Evolutionary conservation across 2,888 invertebrate species (phyloP).

Genomic region (Callyntrura sp.): DNA sequence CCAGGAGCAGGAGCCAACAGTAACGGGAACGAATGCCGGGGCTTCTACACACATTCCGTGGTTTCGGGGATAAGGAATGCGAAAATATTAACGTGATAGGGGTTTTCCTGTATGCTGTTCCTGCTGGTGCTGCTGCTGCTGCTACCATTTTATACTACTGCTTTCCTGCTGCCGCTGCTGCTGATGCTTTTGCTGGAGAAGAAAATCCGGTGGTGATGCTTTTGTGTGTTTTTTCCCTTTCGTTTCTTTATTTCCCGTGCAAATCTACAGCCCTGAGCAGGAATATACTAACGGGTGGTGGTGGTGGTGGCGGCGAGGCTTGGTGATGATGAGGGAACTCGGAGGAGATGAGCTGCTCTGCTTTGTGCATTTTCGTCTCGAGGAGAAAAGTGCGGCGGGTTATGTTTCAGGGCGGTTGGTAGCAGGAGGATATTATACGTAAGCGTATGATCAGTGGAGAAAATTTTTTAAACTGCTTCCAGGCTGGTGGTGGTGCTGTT

Average conservation of each 20-base stretch:
- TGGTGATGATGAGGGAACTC: not conserved
- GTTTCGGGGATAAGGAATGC: conserved; percentile 10
- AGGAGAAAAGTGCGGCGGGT: not conserved
- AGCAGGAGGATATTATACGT: not conserved
- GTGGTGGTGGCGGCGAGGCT: not conserved
- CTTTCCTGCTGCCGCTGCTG: not conserved
- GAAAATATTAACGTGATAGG: conserved; percentile 22
- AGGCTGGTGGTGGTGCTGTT: conserved; percentile 34
- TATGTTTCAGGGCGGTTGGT: not conserved
- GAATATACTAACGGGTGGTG: conserved; percentile 23
- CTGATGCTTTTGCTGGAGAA: not conserved
- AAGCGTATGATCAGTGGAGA: conserved; percentile 16
- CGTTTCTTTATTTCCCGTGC: conserved; percentile 34
- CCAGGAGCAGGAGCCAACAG: conserved; percentile 79
- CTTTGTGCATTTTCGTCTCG: not conserved
- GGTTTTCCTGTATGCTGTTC: not conserved
- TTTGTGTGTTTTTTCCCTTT: conserved; percentile 28
- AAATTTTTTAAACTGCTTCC: conserved; percentile 37
- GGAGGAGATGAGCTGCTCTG: not conserved
- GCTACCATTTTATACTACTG: no score
- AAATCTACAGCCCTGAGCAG: conserved; percentile 76
- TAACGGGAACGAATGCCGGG: conserved; percentile 71
- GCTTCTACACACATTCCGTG: conserved; percentile 48
- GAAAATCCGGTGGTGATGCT: not conserved
- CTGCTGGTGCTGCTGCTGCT: not conserved